Percentiles rank a stretch among this genome's conserved stretches.
Conservation (phyloP, 2,113 vertebrate species). For the Arothron firmamentum region DNA sequence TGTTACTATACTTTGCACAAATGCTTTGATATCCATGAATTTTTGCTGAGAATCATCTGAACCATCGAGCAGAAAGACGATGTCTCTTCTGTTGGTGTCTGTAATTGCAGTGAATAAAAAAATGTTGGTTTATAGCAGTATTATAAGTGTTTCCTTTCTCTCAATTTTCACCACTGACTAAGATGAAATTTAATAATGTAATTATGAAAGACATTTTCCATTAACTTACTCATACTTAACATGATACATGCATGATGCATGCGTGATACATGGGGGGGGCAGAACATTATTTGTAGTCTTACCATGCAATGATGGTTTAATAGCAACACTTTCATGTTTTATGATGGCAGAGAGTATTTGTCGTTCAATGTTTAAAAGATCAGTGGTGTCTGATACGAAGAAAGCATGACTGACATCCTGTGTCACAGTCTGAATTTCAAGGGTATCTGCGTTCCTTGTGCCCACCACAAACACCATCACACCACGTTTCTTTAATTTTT, state of each 20-base stretch:
- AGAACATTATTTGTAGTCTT: constrained; percentile 33
- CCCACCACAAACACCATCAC: constrained; percentile 80
- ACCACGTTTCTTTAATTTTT: constrained; percentile 70
- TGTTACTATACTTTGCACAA: constrained; percentile 65
- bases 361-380: constrained; percentile 59
- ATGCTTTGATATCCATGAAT: constrained; percentile 68
- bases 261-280: no score
- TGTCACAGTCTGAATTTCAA: constrained; percentile 79
- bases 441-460: constrained; percentile 73
- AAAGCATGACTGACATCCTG: constrained; percentile 75
- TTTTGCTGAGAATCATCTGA: constrained; percentile 66
- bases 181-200: not conserved
- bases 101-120: constrained; percentile 50
- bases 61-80: constrained; percentile 78
- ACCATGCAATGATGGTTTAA: constrained; percentile 41
- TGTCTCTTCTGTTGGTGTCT: constrained; percentile 68
- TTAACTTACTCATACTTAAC: not conserved
- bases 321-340: constrained; percentile 10
- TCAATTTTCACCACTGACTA: not conserved
- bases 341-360: constrained; percentile 50
- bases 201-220: not conserved
- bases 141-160: not conserved
- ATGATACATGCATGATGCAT: not conserved
- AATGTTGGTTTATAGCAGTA: constrained; percentile 5
- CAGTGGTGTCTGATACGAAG: constrained; percentile 69